Evolutionary conservation across 2,797 vertebrate species (phyloP), one percentile per base, ranked within the genome.

Genomic region (Hemibagrus guttatus): DNA sequence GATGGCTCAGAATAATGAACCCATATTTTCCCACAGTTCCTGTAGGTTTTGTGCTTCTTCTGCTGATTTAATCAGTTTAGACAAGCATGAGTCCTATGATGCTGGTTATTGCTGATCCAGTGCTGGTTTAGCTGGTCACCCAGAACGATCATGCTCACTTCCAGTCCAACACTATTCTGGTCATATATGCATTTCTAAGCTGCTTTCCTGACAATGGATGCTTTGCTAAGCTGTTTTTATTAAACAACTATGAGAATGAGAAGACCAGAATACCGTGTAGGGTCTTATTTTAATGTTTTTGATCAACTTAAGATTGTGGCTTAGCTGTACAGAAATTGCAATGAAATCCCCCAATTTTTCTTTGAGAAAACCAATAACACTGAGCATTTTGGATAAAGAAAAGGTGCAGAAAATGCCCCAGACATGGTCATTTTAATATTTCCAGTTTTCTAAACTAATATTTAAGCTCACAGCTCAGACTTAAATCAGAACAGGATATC

Each of bases 21-120:
- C 26, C 13, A 35, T 59, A 68, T 63, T 80, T 63, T 81, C 58
- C 23, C 79, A 81, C 59, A n/a, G 23, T 17, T 81, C 58, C 26
- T 21, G 78, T 59, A 79, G 31, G 11, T 39, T 81, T 87, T 83
- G 46, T 68, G 19, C 2, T 35, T 83, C 19, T 19, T 83, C 12
- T 83, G 81, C 81, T 68, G 26, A 81, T 66, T 28, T 58, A 66
- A 66, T 52, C n/a, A 6, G 61, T 59, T 81, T 83, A 68, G 19
- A 39, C 26, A 83, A 83, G 81, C 81, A 83, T 28, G 49, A 23
- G 35, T 83, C 49, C 28, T 12, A 54, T 14, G 11, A 31, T 68
- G 81, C 81, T 83, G 28, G 61, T 82, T 66, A 35, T 82, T 82
- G 63, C 63, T 82, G 81, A 68, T 82, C n/a, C 4, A 9, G 1